Base-by-base conservation (phyloP, 1,140 invertebrate genomes). In the Pinna nobilis region DNA sequence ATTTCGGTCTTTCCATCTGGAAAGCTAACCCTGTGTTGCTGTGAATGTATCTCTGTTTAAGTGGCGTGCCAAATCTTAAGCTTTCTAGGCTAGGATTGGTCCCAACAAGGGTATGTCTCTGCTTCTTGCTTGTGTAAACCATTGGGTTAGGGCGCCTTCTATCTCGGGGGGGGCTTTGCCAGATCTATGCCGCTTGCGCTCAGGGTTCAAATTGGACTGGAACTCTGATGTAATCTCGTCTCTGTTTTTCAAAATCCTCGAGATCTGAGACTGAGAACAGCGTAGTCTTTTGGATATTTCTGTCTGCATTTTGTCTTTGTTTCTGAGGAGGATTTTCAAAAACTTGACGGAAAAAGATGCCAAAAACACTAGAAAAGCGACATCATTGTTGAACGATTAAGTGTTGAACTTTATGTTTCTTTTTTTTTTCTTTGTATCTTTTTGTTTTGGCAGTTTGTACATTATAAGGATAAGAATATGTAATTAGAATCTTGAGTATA, bases 21-120 rank as follows among this genome's bases (percentile, higher is more conserved):
- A 77, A 41, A 86, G 76, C 85, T 86, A 88, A 13, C 83, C 84
- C 57, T 74, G 74, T 15, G 79, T 81, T 50, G 79, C 74, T 9
- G 78, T 82, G 66, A 88, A 88, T 37, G 85, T 78, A 25, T 47
- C 63, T 33, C 72, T 64, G 0, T 75, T 75, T 15, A 87, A 65
- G 41, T 73, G 50, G 23, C 69, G 65, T 28, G 80, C 82, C 33
- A 82, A 59, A n/a, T 73, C 57, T 41, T 66, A 67, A 1, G 81
- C 81, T 65, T 84, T 83, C 15, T 74, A 74, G 49, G 82, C 74
- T 11, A 87, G 49, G 32, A 83, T 70, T 6, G 76, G 71, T 5
- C 70, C 65, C n/a, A 23, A 33, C 11, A 79, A 39, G 6, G 74
- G 67, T 18, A 76, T 60, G 41, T 77, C 67, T 28, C 39, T 65